A percentile compares a stretch with the other conserved stretches of the same genome.
Conservation (phyloP, 2,888 invertebrate species). For the Dolichopus griseipennis region DNA sequence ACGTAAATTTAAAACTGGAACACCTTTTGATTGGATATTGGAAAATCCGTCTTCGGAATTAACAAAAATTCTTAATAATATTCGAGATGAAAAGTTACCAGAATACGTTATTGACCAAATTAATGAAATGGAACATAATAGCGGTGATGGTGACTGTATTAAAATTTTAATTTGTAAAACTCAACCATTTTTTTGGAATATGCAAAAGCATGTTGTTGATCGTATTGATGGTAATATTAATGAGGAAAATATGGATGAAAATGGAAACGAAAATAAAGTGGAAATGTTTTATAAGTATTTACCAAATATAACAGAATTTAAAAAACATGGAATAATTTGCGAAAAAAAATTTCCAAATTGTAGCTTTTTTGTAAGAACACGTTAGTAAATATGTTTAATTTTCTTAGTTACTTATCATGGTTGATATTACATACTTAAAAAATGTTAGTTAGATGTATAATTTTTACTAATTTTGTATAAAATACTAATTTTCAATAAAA, state of each 20-base stretch:
- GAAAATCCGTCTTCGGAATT: slow-evolving; percentile 52
- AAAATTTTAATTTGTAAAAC: slow-evolving; percentile 67
- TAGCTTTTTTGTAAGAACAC: neutral
- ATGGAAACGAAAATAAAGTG: slow-evolving; percentile 25
- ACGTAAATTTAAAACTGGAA: slow-evolving; percentile 32
- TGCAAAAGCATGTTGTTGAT: slow-evolving; percentile 57
- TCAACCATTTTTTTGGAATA: slow-evolving; percentile 64
- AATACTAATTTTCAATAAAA: too few relatives aligned
- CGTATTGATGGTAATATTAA: slow-evolving; percentile 2
- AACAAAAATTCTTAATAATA: slow-evolving; percentile 49
- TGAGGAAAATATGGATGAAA: slow-evolving; percentile 15
- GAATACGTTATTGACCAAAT: slow-evolving; percentile 53
- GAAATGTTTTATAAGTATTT: slow-evolving; percentile 53
- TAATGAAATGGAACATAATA: slow-evolving; percentile 42
- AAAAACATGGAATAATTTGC: slow-evolving; percentile 52
- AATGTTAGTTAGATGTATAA: too few relatives aligned
- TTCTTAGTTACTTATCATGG: too few relatives aligned
- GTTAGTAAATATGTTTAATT: too few relatives aligned
- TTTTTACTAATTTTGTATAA: too few relatives aligned
- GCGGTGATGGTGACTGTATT: slow-evolving; percentile 55
- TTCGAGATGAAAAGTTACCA: slow-evolving; percentile 55
- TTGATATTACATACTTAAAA: too few relatives aligned
- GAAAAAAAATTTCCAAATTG: slow-evolving; percentile 50
- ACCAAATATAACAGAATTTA: slow-evolving; percentile 53
- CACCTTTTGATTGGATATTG: slow-evolving; percentile 55